Evolutionary conservation across 2,797 vertebrate species (phyloP), one percentile per base, ranked within the genome.

Genomic region (Picus viridis): DNA sequence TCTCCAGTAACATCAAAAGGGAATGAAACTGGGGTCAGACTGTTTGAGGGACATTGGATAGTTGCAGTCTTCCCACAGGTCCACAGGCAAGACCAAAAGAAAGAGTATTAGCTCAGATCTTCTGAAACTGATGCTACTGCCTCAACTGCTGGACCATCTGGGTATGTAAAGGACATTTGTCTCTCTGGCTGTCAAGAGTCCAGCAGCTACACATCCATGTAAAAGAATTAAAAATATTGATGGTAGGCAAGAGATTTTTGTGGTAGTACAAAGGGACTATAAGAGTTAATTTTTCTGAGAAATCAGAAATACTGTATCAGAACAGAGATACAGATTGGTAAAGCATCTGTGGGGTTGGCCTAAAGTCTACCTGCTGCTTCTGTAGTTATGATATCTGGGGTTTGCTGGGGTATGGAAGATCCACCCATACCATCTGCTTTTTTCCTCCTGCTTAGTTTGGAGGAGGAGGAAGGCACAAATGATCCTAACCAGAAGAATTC

Each of bases 381-480:
- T 16, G 63, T 32, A 26, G 2, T 17, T 24, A 14, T 0, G 1
- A 16, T 54, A 67, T 32, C 19, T 16, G 30, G 32, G 32, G 23
- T n/a, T 71, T 75, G 32, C 29, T 24, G 41, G n/a, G 34, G 3
- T n/a, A 9, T 0, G 1, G n/a, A 39, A 73, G n/a, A 65, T 23
- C 45, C 51, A 47, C 20, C 5, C 12, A 2, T 30, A 10, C 26
- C 5, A 0, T 36, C 51, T 77, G 61, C 65, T 83, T 15, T 2
- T 23, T 23, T 32, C 51, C 20, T 19, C 27, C 12, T 27, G 19
- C 41, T 65, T 57, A n/a, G 24, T 30, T 65, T 29, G 68, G 27
- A 24, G 51, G 51, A 45, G 61, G 17, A 63, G 41, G 53, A 90
- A 47, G 64, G 32, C 20, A 53, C 8, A 3, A 65, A 34, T 14